Base-by-base conservation (phyloP, 2,888 invertebrate species). In the Amblyteles armatorius region DNA sequence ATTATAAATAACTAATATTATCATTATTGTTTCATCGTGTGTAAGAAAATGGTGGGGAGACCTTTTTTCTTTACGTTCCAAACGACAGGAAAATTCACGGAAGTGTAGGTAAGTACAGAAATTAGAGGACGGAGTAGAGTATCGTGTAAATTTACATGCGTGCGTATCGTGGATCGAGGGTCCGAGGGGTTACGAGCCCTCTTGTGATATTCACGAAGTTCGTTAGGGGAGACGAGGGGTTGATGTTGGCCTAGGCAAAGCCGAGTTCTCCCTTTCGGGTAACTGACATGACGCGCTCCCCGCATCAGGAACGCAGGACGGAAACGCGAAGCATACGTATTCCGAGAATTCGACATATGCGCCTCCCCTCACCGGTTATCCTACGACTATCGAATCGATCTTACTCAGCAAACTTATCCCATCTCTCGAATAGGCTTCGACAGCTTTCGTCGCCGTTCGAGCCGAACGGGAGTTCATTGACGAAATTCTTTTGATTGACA, bases 231-330 rank as follows among this genome's bases (percentile, higher is more conserved):
- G 22, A 22, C 52, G n/a, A 55, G 48, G 71, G 83, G 79, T 69
- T 52, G 77, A 73, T 60, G 77, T 84, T 84, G 44, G 81, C 84
- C 84, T 84, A 84, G 84, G 84, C 83, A 33, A 73, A 57, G 77
- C 68, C 67, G 57, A 22, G 67, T 60, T 52, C 44, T 44, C 73
- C 79, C 48, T 29, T n/a, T 71, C 55, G 52, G 50, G 13, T n/a
- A 11, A 52, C 50, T 26, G 57, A 71, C 63, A 26, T 5, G 7
- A 26, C 55, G 77, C 16, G 19, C 11, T 22, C 9, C 6, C 36
- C 55, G 22, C 22, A 6, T 48, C 19, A n/a, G 7, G 57, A 29
- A n/a, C 50, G 1, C 44, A 33, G 19, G 48, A 63, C 50, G 48
- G 36, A 79, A 69, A 69, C 55, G 55, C 33, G 16, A 9, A 33